Percentiles rank a stretch among this genome's conserved stretches.
phyloP scores from a whole-genome alignment of 2,797 vertebrate genomes.

The Rhynchotus rufescens region DNA sequence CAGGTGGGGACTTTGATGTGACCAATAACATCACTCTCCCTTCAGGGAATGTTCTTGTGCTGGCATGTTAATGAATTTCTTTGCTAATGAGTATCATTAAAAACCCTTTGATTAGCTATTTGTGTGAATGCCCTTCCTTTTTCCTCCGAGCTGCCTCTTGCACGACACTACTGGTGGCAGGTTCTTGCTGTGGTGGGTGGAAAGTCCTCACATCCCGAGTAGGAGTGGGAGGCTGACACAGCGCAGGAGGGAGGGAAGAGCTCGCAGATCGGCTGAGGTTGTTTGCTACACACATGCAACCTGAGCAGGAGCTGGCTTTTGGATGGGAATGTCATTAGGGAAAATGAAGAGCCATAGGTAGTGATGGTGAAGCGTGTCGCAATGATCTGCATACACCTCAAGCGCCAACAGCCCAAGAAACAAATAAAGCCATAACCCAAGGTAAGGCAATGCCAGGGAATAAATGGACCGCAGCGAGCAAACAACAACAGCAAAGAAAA shows the following conservation, averaged over 20 bases:
- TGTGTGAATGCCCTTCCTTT: slow-evolving; percentile 72
- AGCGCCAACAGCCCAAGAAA: slow-evolving; percentile 33
- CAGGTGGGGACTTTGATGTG: slow-evolving; percentile 64
- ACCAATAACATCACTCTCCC: slow-evolving; percentile 64
- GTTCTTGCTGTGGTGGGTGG: slow-evolving; percentile 7
- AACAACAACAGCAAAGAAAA: slow-evolving; percentile 13
- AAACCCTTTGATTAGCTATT: slow-evolving; percentile 74
- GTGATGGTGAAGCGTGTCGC: slow-evolving; percentile 28
- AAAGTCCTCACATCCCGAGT: neutral
- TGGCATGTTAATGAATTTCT: slow-evolving; percentile 76
- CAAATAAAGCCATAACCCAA: slow-evolving; percentile 57
- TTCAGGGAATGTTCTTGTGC: slow-evolving; percentile 71
- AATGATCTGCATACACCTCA: slow-evolving; percentile 41
- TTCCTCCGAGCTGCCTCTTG: slow-evolving; percentile 28
- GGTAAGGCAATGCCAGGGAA: slow-evolving; percentile 32
- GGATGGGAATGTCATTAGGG: slow-evolving; percentile 18
- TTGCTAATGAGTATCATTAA: slow-evolving; percentile 75
- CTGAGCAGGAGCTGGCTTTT: neutral
- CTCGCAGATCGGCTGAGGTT: neutral
- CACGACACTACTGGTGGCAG: neutral
- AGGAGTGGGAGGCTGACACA: neutral
- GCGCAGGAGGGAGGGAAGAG: neutral
- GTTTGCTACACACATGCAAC: neutral
- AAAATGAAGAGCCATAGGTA: slow-evolving; percentile 62
- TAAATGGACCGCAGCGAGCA: slow-evolving; percentile 47